Conservation (phyloP, 2,113 vertebrate species). For the Thymallus thymallus region DNA sequence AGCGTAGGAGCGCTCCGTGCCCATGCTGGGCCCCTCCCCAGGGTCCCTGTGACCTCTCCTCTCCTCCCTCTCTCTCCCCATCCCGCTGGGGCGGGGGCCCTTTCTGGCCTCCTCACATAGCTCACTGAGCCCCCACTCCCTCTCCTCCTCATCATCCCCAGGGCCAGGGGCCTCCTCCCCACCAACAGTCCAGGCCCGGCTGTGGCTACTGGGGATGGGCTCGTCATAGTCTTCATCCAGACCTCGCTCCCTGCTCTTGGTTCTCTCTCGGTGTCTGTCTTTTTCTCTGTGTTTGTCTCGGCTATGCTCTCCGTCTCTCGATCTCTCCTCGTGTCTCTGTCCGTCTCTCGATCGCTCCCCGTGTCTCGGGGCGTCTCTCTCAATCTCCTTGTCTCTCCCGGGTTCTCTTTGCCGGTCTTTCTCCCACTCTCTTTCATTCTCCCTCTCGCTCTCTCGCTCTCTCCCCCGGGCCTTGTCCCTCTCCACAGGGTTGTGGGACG, state of each 20-base stretch:
- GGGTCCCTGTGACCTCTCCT: conserved; percentile 34
- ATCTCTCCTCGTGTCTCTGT: conserved; percentile 16
- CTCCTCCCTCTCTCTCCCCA: conserved; percentile 35
- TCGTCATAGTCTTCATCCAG: conserved; percentile 35
- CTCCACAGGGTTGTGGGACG: conserved; percentile 52
- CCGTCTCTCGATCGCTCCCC: conserved; percentile 28
- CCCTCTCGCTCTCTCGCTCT: not conserved
- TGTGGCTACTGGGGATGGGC: not conserved
- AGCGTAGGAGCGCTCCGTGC: conserved; percentile 44
- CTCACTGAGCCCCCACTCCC: conserved; percentile 34
- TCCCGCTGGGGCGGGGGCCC: conserved; percentile 31
- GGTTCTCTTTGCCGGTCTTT: conserved; percentile 23
- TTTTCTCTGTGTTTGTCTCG: conserved; percentile 37
- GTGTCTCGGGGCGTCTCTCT: conserved; percentile 20
- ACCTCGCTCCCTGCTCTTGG: conserved; percentile 56
- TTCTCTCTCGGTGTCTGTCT: conserved; percentile 24
- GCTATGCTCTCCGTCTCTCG: not conserved
- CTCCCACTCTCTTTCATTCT: not conserved
- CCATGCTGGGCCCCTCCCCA: conserved; percentile 38
- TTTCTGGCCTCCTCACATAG: conserved; percentile 9
- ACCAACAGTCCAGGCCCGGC: conserved; percentile 19
- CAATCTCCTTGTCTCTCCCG: conserved; percentile 35
- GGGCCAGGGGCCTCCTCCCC: conserved; percentile 16
- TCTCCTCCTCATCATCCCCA: conserved; percentile 35
- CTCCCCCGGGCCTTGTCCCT: conserved; percentile 49